A percentile compares a stretch with the other conserved stretches of the same genome.
Conservation (phyloP, 1,140 invertebrate genomes). For the Macrosteles quadrilineatus region DNA sequence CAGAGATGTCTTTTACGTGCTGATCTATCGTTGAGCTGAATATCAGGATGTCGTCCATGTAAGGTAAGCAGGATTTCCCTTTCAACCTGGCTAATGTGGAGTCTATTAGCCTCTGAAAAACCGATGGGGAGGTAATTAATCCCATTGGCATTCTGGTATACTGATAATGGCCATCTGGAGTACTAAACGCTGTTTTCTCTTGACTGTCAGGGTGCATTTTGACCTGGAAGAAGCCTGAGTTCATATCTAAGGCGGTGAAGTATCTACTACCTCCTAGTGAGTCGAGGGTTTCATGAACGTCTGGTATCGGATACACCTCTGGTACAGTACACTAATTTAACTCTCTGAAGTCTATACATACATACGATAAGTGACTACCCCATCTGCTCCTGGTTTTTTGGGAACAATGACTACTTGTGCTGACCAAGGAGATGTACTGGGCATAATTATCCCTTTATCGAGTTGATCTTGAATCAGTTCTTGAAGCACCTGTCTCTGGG, state of each 20-base stretch:
- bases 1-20: constrained; percentile 28
- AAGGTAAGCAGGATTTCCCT: constrained; percentile 35
- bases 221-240: constrained; percentile 57
- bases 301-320: constrained; percentile 55
- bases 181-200: constrained; percentile 54
- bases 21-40: constrained; percentile 12
- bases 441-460: constrained; percentile 30
- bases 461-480: constrained; percentile 20
- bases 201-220: constrained; percentile 47
- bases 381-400: constrained; percentile 26
- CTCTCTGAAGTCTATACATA: constrained; percentile 48
- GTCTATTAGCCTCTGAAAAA: constrained; percentile 51
- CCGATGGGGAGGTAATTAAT: constrained; percentile 47
- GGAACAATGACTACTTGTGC: constrained; percentile 26
- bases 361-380: constrained; percentile 44
- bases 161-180: constrained; percentile 44
- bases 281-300: constrained; percentile 53
- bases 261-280: constrained; percentile 48
- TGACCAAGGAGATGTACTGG: constrained; percentile 25
- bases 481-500: neutral
- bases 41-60: constrained; percentile 39
- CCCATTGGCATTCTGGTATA: constrained; percentile 50
- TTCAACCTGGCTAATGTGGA: constrained; percentile 43
- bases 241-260: constrained; percentile 55
- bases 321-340: constrained; percentile 46